phyloP scores from a whole-genome alignment of 2,888 invertebrate species.

The Euphydryas editha region DNA sequence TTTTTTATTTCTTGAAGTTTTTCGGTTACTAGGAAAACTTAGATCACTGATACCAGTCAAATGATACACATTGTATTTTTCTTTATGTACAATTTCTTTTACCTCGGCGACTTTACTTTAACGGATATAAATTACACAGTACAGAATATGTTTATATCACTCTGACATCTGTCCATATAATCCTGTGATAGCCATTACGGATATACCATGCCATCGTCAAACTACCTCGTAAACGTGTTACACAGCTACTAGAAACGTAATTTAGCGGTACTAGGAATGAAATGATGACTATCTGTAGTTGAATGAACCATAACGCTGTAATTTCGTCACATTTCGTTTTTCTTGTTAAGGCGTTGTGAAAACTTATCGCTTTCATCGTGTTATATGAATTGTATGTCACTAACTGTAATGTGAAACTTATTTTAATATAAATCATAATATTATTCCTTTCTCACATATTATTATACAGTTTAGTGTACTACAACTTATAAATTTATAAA shows the following conservation, averaged over 20 bases:
- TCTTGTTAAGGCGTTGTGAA: slow-evolving; percentile 75
- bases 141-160: slow-evolving; percentile 76
- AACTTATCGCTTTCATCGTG: slow-evolving; percentile 70
- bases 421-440: background rate
- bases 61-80: slow-evolving; percentile 35
- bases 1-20: background rate
- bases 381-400: slow-evolving; percentile 30
- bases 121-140: slow-evolving; percentile 75
- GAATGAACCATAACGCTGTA: slow-evolving; percentile 68
- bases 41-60: slow-evolving; percentile 29
- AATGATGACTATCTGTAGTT: slow-evolving; percentile 75
- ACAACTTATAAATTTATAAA: too few species aligned
- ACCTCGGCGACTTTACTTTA: slow-evolving; percentile 66
- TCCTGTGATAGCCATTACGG: slow-evolving; percentile 80
- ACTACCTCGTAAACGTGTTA: slow-evolving; percentile 80
- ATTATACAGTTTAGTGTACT: too few species aligned
- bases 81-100: slow-evolving; percentile 69
- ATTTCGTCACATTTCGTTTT: slow-evolving; percentile 58
- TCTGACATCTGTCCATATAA: slow-evolving; percentile 76
- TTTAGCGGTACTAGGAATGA: slow-evolving; percentile 81
- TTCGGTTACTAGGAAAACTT: slow-evolving; percentile 27
- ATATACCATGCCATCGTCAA: slow-evolving; percentile 77
- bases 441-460: background rate
- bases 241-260: slow-evolving; percentile 81
- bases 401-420: slow-evolving; percentile 17